Base-by-base conservation (phyloP, 1,140 invertebrate genomes). In the Papilio xuthus region DNA sequence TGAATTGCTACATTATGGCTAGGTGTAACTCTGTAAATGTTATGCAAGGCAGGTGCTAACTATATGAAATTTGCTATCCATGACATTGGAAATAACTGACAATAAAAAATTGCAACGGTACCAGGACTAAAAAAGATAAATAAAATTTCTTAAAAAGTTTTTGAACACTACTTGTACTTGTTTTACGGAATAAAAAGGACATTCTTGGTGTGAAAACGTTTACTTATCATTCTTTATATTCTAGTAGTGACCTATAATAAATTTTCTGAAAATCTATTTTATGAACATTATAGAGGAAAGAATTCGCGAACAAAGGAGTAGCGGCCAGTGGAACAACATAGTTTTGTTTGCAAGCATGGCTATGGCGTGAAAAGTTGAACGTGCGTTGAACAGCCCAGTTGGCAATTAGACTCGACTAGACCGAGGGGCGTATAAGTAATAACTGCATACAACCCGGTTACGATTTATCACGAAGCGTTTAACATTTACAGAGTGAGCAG, bases 281-380 rank as follows among this genome's bases (percentile, higher is more conserved):
- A 53, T 53, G 18, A 63, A 63, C 23, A 63, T 63, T 15, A 63
- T 12, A 63, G 60, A 63, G 23, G 60, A 26, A 12, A 1, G 26
- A 13, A 63, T 28, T 13, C 60, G 13, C 26, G 26, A 63, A 63
- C 60, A 63, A 63, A 63, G 60, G 28, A 63, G 60, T 26, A 15
- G 60, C 60, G 60, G 60, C 13, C 23, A 63, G 60, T 63, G 56
- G 10, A 32, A 63, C 23, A 63, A 26, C 4, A 26, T 63, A 28
- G 23, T 28, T 28, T 63, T 63, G 60, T 63, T 63, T 32, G 60
- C 23, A 26, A 26, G 60, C 23, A 20, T 8, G 23, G 56, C 56
- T 10, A 10, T 26, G 56, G 56, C 23, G 56, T 60, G 56, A 63
- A 63, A 63, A 63, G 60, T 63, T 63, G 20, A 63, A 63, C 60